Percentiles rank a stretch among this genome's conserved stretches.
These are phyloP conservation scores for Drosophila vallismaia DNA, from an alignment of 2,888 invertebrate genomes.

Conservation along the genomic window DNA sequence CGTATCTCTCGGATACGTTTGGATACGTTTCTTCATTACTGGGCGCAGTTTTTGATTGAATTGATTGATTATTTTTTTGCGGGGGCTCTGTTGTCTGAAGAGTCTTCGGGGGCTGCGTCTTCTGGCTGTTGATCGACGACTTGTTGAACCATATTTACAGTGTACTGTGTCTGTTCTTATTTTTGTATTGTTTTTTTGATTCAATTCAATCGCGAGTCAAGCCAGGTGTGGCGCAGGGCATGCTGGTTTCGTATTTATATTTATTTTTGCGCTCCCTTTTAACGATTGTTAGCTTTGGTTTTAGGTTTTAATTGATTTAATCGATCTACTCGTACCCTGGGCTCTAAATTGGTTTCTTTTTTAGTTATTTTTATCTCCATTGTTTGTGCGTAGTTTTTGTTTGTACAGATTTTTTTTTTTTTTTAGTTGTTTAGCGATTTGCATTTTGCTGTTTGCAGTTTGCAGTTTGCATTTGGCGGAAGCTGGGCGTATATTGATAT, in stretches of 20 bases:
- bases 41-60: constrained; percentile 12
- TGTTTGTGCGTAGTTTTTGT: constrained; percentile 47
- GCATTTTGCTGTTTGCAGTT: constrained; percentile 28
- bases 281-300: constrained; percentile 24
- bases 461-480: constrained; percentile 66
- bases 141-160: constrained; percentile 64
- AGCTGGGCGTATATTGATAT: constrained; percentile 83
- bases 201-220: constrained; percentile 80
- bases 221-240: constrained; percentile 80
- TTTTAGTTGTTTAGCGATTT: constrained; percentile 29
- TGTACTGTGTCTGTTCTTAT: constrained; percentile 48
- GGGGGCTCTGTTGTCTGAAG: constrained; percentile 43
- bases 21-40: neutral
- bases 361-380: constrained; percentile 19
- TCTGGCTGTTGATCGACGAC: constrained; percentile 49
- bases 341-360: constrained; percentile 37
- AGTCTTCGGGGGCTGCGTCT: constrained; percentile 42
- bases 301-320: constrained; percentile 26
- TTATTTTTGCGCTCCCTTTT: constrained; percentile 58
- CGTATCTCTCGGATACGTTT: constrained; percentile 7
- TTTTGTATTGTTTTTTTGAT: constrained; percentile 48
- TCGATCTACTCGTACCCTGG: constrained; percentile 66
- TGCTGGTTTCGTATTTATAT: constrained; percentile 57
- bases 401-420: constrained; percentile 44
- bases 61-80: constrained; percentile 1